Percentiles rank a stretch among this genome's conserved stretches.
Conservation (phyloP, 1,140 invertebrate species). For the Hycleus cichorii region DNA sequence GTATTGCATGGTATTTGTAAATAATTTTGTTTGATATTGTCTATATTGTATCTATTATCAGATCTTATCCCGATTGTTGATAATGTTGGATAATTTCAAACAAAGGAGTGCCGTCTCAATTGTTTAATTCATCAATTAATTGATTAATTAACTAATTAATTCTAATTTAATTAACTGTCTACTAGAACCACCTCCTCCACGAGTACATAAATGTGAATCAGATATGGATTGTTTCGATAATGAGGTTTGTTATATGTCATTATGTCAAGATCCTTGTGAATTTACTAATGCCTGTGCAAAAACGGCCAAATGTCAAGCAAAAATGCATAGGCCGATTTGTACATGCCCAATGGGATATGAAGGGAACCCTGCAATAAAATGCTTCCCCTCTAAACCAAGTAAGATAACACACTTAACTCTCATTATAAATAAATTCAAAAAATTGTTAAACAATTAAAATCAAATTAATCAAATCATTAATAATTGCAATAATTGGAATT, state of each 20-base stretch:
- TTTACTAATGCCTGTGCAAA: conserved; percentile 65
- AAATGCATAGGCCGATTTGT: conserved; percentile 70
- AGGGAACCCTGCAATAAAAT: conserved; percentile 67
- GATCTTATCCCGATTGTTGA: background rate
- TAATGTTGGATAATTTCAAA: background rate
- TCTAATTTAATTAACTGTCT: conserved; percentile 30
- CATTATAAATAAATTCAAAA: conserved; percentile 16
- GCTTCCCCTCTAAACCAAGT: conserved; percentile 61
- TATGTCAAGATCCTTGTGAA: conserved; percentile 66
- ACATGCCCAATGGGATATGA: conserved; percentile 65
- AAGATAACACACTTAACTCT: conserved; percentile 43
- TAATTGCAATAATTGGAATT: background rate
- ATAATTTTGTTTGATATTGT: conserved; percentile 7
- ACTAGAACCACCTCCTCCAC: conserved; percentile 57
- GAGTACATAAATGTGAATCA: conserved; percentile 60
- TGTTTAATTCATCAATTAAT: conserved; percentile 12
- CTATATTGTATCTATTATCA: conserved; percentile 4
- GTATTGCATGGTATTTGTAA: conserved; percentile 16
- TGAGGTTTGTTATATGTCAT: conserved; percentile 65
- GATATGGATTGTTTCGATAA: conserved; percentile 66
- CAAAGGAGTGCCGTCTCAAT: background rate
- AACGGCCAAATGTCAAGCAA: conserved; percentile 61
- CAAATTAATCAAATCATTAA: conserved; percentile 9
- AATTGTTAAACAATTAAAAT: conserved; percentile 4
- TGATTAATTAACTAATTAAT: conserved; percentile 20